These are phyloP conservation scores for Dolichotis patagonum DNA, from an alignment of 2,113 vertebrate species.

Conservation along the genomic window DNA sequence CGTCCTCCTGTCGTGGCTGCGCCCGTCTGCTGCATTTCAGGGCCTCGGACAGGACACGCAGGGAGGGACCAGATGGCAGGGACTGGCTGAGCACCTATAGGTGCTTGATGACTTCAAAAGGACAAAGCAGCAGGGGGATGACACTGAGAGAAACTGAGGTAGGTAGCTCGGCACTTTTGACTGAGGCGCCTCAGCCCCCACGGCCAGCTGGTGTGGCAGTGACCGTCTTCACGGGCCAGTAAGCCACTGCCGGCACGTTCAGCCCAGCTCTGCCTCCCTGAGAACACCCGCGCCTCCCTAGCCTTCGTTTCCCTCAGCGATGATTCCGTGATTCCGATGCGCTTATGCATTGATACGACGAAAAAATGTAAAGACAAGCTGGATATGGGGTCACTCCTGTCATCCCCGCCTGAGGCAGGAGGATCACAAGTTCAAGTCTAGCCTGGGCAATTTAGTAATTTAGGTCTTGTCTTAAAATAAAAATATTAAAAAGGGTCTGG, in stretches of 20 bases:
- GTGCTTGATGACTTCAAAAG: neutral
- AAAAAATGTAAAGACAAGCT: neutral
- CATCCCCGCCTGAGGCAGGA: neutral
- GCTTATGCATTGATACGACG: neutral
- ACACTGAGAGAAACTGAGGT: neutral
- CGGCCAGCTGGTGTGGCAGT: neutral
- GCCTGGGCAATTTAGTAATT: neutral
- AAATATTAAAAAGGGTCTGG: neutral
- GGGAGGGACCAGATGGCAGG: neutral
- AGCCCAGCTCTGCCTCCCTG: neutral
- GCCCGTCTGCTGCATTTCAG: neutral
- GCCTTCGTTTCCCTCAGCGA: neutral
- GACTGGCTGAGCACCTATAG: neutral
- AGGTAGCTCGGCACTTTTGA: neutral
- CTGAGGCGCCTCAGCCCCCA: neutral
- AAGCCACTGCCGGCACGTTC: accelerated
- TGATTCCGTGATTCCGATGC: neutral
- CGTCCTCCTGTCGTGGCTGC: neutral
- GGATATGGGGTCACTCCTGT: neutral
- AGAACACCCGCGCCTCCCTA: neutral
- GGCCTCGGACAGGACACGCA: neutral
- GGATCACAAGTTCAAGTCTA: neutral
- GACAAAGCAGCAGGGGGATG: neutral
- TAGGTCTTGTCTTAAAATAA: neutral
- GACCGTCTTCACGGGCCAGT: neutral